phyloP scores from a whole-genome alignment of 2,888 invertebrate species.

The Flabesymbios commensalis region DNA sequence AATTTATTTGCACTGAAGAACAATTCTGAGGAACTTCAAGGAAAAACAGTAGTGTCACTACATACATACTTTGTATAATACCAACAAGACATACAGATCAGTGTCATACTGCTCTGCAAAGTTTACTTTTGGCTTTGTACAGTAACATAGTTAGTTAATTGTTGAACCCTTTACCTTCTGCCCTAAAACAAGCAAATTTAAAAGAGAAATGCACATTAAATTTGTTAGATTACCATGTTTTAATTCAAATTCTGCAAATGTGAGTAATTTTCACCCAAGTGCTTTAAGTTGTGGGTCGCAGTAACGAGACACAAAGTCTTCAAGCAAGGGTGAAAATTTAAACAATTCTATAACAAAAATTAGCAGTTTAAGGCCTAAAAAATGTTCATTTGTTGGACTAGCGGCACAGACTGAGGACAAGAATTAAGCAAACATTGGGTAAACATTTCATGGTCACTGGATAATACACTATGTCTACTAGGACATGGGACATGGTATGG shows the following conservation, averaged over 20 bases:
- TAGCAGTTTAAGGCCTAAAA: not conserved
- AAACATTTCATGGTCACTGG: too few species aligned
- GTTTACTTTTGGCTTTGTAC: not conserved
- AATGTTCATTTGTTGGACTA: too few species aligned
- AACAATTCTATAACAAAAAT: not conserved
- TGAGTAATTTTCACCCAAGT: too few species aligned
- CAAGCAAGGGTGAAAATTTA: not conserved
- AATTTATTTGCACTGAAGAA: not conserved
- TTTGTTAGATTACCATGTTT: too few species aligned
- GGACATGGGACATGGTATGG: too few species aligned
- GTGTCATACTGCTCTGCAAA: not conserved
- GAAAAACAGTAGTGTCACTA: not conserved
- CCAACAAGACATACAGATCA: not conserved
- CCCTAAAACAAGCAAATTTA: not conserved
- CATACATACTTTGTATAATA: not conserved
- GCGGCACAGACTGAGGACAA: too few species aligned
- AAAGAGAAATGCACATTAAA: too few species aligned
- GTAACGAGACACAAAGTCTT: constrained; percentile 1
- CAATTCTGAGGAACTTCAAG: constrained; percentile 1
- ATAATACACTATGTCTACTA: too few species aligned
- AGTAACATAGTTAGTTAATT: not conserved
- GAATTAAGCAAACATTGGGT: too few species aligned
- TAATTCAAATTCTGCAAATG: too few species aligned
- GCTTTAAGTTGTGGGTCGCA: too few species aligned
- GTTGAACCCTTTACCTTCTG: not conserved